phyloP scores from a whole-genome alignment of 2,113 vertebrate genomes.

The Sterna hirundo region DNA sequence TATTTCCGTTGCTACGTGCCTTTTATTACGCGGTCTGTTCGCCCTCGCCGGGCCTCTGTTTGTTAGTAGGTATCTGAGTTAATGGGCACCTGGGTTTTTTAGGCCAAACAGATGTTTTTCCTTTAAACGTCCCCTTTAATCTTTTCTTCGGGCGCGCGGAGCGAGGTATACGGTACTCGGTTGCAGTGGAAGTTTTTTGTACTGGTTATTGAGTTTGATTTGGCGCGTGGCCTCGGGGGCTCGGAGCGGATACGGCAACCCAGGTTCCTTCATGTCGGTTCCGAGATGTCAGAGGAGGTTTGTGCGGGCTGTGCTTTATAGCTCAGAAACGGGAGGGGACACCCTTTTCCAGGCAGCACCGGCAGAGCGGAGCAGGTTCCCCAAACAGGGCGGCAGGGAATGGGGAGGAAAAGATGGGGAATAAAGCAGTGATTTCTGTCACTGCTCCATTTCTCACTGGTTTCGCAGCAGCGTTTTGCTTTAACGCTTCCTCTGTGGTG shows the following conservation, averaged over 20 bases:
- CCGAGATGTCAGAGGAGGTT: rapidly evolving
- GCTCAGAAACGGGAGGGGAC: neutral
- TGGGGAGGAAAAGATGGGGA: neutral
- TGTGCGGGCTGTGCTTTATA: neutral
- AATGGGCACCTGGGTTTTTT: neutral
- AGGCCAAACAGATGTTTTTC: neutral
- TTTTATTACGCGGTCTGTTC: neutral
- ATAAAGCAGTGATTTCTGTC: neutral
- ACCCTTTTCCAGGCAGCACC: neutral
- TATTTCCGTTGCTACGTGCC: neutral
- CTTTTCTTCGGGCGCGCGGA: neutral
- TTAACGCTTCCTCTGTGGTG: neutral
- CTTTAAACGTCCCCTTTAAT: neutral
- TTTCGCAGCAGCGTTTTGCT: neutral
- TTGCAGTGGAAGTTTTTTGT: neutral
- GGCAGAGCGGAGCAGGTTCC: neutral
- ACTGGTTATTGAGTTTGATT: neutral
- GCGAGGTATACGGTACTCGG: neutral
- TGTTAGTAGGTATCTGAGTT: neutral
- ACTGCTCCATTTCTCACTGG: neutral
- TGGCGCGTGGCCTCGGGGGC: rapidly evolving
- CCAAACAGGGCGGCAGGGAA: neutral
- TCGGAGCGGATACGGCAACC: neutral
- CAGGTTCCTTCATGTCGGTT: neutral
- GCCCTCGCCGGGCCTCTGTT: neutral